phyloP scores from a whole-genome alignment of 2,888 invertebrate genomes.

The Himalopsyche tibetana region DNA sequence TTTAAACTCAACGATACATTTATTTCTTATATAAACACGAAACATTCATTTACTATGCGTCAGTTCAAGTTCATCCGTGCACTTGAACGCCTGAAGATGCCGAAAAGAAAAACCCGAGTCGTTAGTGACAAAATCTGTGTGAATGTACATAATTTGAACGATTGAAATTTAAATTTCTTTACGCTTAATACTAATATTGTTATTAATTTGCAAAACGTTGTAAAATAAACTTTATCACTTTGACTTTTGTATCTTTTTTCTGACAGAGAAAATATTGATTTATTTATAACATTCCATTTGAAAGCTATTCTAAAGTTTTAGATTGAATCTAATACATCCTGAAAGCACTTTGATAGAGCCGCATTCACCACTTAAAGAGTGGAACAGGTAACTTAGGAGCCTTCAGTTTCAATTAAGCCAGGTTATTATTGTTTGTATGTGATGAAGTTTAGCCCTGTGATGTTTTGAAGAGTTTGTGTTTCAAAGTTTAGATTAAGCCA shows the following conservation, averaged over 20 bases:
- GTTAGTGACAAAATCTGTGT: too few species aligned
- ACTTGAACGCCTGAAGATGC: too few species aligned
- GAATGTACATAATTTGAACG: too few species aligned
- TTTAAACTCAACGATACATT: too few species aligned
- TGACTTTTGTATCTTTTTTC: neutral
- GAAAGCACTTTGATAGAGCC: slow-evolving; percentile 20
- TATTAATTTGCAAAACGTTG: too few species aligned
- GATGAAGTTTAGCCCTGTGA: slow-evolving; percentile 12
- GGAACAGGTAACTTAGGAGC: neutral
- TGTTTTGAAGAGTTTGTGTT: slow-evolving; percentile 32
- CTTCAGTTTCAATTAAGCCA: slow-evolving; percentile 31
- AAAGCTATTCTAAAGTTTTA: neutral
- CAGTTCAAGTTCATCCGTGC: too few species aligned
- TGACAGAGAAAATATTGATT: neutral
- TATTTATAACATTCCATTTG: neutral
- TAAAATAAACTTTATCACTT: neutral
- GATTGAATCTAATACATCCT: slow-evolving; percentile 35
- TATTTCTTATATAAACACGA: too few species aligned
- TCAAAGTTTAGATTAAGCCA: slow-evolving; percentile 35
- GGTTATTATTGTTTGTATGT: slow-evolving; percentile 34
- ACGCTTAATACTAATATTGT: too few species aligned
- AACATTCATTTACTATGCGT: too few species aligned
- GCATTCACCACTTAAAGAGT: slow-evolving; percentile 9
- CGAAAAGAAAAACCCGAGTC: too few species aligned
- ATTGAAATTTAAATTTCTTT: too few species aligned